Base-by-base conservation (phyloP, 92 coral and sea anemone genomes). In the Isaurus tuberculatus region DNA sequence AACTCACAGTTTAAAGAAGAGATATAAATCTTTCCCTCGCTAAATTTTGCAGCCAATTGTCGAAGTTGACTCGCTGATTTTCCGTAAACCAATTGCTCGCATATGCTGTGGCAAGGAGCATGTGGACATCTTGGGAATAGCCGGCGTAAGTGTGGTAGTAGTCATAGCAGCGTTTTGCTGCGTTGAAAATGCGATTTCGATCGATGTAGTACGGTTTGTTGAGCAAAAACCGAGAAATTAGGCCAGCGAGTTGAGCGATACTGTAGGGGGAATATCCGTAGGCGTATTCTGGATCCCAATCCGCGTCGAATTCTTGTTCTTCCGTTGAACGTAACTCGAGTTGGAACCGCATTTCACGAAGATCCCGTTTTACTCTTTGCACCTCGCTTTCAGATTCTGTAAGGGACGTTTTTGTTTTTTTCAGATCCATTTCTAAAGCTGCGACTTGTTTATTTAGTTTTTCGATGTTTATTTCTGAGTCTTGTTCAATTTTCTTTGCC, bases 71-170 rank as follows among this genome's bases (percentile, higher is more conserved):
- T 58, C 99, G 80, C 55, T 94, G 99, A 31, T 97, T 93, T 43
- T 97, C 99, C 1, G 94, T 97, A 84, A 97, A 97, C 99, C 99
- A 97, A 88, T 94, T 97, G 57, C 98, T 91, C 0, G 99, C 99
- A 58, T 88, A 94, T 23, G 97, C 74, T 5, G 98, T 91, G 0
- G 99, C 99, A 2, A 97, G 87, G 2, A 97, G 79, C 99, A 97
- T 94, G 42, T 97, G 99, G 0, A 97, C 99, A 65, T 97, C 99
- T 87, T 97, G 99, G 7, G 97, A 92, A 63, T 97, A 97, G 2
- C 99, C 98, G 2, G 99, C 98, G 57, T 89, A 97, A 3, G 94
- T 86, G 74, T 94, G 98, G 81, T 97, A 97, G 55, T 92, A 97
- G 74, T 97, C 99, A 65, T 92, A 93, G 86, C 99, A 97, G n/a